Conservation (phyloP, 2,113 vertebrate genomes). For the Dryoscopus gambensis region DNA sequence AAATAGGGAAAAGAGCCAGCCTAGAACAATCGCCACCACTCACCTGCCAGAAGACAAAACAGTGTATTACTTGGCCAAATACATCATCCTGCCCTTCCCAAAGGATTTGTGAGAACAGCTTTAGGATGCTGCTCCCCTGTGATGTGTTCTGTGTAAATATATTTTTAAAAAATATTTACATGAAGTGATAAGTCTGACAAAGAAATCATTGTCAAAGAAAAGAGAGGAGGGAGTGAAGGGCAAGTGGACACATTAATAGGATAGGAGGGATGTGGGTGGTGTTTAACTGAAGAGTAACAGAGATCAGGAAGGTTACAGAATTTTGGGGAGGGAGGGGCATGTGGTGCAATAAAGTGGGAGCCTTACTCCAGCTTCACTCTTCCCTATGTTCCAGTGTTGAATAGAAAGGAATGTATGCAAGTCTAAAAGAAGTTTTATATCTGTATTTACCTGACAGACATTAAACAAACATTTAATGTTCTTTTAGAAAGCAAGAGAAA, state of each 20-base stretch:
- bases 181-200: background rate
- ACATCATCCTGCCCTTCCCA: background rate
- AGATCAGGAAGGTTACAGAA: background rate
- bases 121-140: background rate
- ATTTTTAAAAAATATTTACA: background rate
- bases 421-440: background rate
- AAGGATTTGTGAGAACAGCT: background rate
- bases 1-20: background rate
- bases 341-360: background rate
- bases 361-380: background rate
- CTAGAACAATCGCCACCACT: background rate
- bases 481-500: background rate
- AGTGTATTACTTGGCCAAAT: background rate
- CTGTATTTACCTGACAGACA: background rate
- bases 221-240: background rate
- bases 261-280: background rate
- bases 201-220: background rate
- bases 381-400: background rate
- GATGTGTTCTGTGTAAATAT: background rate
- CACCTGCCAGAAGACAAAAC: background rate
- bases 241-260: background rate
- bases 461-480: background rate
- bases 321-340: background rate
- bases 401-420: background rate
- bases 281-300: background rate